These are phyloP conservation scores for Mustela lutreola DNA, from an alignment of 2,113 vertebrate species.

Conservation along the genomic window DNA sequence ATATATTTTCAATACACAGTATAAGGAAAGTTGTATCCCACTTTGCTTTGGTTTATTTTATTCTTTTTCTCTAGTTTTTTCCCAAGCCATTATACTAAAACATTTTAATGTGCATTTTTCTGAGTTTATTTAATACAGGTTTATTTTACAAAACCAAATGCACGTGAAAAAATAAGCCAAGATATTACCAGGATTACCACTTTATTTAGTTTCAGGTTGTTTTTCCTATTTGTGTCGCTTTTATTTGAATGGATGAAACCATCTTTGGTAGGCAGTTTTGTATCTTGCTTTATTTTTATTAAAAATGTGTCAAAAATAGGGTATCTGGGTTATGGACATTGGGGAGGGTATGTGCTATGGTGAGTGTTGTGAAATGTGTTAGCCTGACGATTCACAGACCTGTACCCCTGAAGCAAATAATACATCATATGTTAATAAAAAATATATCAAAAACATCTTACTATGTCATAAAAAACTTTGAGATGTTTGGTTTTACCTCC, in stretches of 20 bases:
- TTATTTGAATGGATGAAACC: background rate
- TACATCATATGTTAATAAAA: background rate
- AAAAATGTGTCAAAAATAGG: background rate
- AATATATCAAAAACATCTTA: background rate
- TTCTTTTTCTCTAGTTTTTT: background rate
- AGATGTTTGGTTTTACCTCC: background rate
- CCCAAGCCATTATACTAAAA: background rate
- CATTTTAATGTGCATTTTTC: background rate
- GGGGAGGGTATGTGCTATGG: no score
- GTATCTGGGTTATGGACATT: no score
- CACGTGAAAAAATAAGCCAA: background rate
- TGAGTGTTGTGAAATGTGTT: no score
- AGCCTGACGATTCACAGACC: no score
- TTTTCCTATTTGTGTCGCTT: background rate
- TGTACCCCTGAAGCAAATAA: no score
- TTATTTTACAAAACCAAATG: slow-evolving; percentile 2
- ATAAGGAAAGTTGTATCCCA: background rate
- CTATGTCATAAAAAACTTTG: background rate
- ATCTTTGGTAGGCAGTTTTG: background rate
- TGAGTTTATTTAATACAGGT: background rate
- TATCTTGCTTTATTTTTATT: background rate
- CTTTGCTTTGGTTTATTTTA: background rate
- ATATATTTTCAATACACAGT: background rate
- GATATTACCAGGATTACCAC: background rate
- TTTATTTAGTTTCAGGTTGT: background rate